Conservation (phyloP, 2,888 invertebrate species). For the Leptinotarsa tumamoca region DNA sequence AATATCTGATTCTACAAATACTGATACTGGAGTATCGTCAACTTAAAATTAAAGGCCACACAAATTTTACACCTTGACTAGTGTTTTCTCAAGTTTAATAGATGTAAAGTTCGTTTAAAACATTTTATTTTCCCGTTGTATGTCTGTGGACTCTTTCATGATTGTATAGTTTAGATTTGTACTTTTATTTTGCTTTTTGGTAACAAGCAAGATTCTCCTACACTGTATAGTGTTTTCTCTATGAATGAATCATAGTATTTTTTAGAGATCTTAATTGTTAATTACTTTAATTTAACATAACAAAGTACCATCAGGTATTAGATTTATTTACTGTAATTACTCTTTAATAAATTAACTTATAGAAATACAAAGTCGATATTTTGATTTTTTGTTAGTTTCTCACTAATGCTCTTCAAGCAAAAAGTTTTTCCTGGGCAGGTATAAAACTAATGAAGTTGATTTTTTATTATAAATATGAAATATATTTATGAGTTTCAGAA, state of each 20-base stretch:
- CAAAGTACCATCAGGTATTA: slow-evolving; percentile 26
- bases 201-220: slow-evolving; percentile 26
- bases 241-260: background rate
- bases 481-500: no score
- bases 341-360: slow-evolving; percentile 46
- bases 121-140: slow-evolving; percentile 33
- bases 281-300: background rate
- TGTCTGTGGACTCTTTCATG: slow-evolving; percentile 44
- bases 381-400: slow-evolving; percentile 37
- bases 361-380: slow-evolving; percentile 36
- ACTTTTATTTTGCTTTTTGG: slow-evolving; percentile 30
- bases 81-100: slow-evolving; percentile 34
- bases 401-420: slow-evolving; percentile 17
- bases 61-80: slow-evolving; percentile 21
- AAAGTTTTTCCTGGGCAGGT: slow-evolving; percentile 38
- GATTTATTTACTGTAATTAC: slow-evolving; percentile 44
- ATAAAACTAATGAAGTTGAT: background rate
- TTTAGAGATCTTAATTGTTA: no score
- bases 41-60: slow-evolving; percentile 40
- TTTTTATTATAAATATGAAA: background rate
- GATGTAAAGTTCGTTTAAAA: slow-evolving; percentile 40
- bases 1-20: slow-evolving; percentile 57
- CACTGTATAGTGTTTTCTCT: slow-evolving; percentile 3
- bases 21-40: slow-evolving; percentile 57
- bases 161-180: slow-evolving; percentile 44